These are phyloP conservation scores for Ditylenchus weischeri DNA, from an alignment of 2,888 invertebrate species.

Conservation along the genomic window DNA sequence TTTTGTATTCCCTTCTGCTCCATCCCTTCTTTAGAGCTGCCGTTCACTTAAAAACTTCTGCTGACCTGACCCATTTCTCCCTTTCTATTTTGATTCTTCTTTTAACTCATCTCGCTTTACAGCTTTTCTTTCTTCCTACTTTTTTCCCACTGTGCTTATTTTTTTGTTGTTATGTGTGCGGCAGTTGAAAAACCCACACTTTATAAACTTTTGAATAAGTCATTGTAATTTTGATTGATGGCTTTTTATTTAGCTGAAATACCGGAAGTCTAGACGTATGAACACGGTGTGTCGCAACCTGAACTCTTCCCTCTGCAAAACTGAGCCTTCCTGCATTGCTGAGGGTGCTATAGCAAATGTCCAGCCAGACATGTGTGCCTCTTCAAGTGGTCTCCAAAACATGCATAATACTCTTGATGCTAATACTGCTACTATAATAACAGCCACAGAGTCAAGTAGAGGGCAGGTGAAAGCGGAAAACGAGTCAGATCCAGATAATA, in stretches of 20 bases:
- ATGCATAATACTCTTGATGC: too few species aligned
- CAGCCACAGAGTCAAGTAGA: too few species aligned
- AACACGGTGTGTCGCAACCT: conserved; percentile 4
- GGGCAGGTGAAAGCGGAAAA: too few species aligned
- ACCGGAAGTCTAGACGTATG: conserved; percentile 19
- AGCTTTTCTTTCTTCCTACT: conserved; percentile 1
- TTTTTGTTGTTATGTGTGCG: conserved; percentile 1
- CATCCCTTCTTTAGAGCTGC: conserved; percentile 14
- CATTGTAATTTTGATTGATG: background rate
- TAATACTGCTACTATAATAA: too few species aligned
- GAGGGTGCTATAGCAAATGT: background rate
- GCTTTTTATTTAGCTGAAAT: conserved; percentile 22
- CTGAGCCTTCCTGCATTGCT: background rate
- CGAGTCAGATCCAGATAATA: too few species aligned
- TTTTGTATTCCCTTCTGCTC: background rate
- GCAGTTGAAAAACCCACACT: background rate
- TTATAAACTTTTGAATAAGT: too few species aligned
- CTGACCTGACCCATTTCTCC: conserved; percentile 11
- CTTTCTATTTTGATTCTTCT: background rate
- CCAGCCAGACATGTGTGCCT: background rate
- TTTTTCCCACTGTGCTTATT: conserved; percentile 8
- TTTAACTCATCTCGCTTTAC: conserved; percentile 7
- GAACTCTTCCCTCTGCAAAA: background rate
- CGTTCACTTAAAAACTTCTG: conserved; percentile 15
- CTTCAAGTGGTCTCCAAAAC: background rate